A percentile compares a stretch with the other conserved stretches of the same genome.
These are phyloP conservation scores for Clarias pachynema DNA, from an alignment of 2,797 vertebrate genomes.

Conservation along the genomic window DNA sequence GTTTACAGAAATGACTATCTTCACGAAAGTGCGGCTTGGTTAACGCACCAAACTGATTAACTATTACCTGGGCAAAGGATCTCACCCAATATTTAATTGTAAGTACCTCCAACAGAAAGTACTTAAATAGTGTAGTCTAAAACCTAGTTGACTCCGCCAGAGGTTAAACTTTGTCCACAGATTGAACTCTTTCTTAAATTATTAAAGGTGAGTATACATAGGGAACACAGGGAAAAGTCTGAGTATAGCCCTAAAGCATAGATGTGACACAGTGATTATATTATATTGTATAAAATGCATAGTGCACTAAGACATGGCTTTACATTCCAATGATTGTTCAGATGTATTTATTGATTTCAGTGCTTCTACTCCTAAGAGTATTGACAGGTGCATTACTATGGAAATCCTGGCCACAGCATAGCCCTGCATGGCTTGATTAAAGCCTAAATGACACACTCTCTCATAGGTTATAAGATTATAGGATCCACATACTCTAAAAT, in stretches of 20 bases:
- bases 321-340: conserved; percentile 19
- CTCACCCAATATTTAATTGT: too few species aligned
- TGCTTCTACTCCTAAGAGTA: conserved; percentile 62
- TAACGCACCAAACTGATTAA: too few species aligned
- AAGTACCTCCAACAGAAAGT: too few species aligned
- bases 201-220: conserved; percentile 19
- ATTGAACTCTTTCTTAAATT: neutral
- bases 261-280: conserved; percentile 40
- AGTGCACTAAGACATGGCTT: conserved; percentile 7
- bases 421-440: conserved; percentile 47
- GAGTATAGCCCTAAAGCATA: neutral
- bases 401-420: conserved; percentile 60
- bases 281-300: conserved; percentile 15
- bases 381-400: conserved; percentile 75
- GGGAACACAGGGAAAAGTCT: neutral
- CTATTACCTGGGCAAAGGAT: too few species aligned
- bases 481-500: conserved; percentile 62
- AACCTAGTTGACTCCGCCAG: conserved; percentile 51
- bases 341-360: conserved; percentile 35
- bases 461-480: conserved; percentile 65
- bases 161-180: conserved; percentile 31
- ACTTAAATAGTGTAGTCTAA: conserved; percentile 4
- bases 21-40: too few species aligned
- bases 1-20: too few species aligned
- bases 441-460: conserved; percentile 47